Evolutionary conservation across 1,140 invertebrate genomes (phyloP), one percentile per base, ranked within the genome.

Genomic region (Thalassaphorura encarpata): DNA sequence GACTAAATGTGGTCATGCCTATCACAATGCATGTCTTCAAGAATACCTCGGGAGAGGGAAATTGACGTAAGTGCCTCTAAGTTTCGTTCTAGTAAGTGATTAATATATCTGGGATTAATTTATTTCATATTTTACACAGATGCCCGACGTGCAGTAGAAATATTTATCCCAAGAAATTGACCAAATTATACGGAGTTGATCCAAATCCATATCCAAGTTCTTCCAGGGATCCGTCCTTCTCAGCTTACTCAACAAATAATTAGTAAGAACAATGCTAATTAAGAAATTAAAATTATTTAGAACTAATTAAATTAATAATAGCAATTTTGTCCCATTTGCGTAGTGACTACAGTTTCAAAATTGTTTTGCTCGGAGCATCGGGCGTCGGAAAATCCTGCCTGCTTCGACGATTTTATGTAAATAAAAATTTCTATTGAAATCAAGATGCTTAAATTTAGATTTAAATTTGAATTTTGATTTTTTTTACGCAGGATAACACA

Each of bases 351-450:
- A 48, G 43, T 15, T 66, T 66, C 46, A 66, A 66, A 53, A 52
- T 66, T n/a, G 60, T 64, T 31, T 27, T 66, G 3, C 50, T 66
- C 11, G 64, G 64, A 46, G 45, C 57, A 29, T 62, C 58, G 11
- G 58, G 58, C 2, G 59, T 58, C 4, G 64, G 64, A 36, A 66
- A 66, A 39, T 57, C 61, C 2, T 66, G 54, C 21, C 40, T 66
- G 1, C 21, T 66, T 23, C 48, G 53, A 46, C 33, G 58, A 28
- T 66, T 61, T 52, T 50, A 55, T 16, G 62, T 64, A 56, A 54
- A 24, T 28, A 45, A 16, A 50, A 4, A 43, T 4, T 18, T 43
- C 21, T 31, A 8, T 42, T 13, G 13, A 47, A 55, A 2, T 18
- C 11, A 50, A 11, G 13, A 39, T 15, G 15, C 31, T 15, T 5